Evolutionary conservation across 2,113 vertebrate genomes (phyloP).

Genomic region (Mobula hypostoma): DNA sequence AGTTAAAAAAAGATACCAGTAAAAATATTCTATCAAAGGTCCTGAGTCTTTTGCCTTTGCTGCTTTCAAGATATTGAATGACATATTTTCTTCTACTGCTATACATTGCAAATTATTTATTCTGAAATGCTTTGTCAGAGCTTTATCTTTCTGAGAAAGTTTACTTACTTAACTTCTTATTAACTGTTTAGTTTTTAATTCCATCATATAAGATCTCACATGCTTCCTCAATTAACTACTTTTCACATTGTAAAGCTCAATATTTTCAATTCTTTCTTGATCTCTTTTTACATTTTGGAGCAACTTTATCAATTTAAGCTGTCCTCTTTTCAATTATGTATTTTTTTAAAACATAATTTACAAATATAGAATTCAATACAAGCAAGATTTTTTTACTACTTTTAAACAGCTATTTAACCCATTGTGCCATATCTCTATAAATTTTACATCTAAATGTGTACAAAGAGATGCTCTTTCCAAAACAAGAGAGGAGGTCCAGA

Average conservation of each 20-base stretch:
- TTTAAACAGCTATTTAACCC: not conserved
- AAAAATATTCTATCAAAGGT: not conserved
- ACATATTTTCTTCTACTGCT: not conserved
- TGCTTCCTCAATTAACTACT: not conserved
- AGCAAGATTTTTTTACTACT: not conserved
- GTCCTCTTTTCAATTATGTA: not conserved
- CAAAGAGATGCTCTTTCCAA: not conserved
- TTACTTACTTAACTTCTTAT: too few species aligned
- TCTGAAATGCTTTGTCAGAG: not conserved
- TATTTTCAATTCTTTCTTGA: not conserved
- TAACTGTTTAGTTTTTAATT: too few species aligned
- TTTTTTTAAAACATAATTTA: not conserved
- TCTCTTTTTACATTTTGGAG: not conserved
- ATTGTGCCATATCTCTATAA: not conserved
- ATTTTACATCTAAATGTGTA: not conserved
- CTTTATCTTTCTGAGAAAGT: not conserved
- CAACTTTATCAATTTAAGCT: not conserved
- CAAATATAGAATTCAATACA: not conserved
- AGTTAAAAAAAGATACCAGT: not conserved
- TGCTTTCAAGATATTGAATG: not conserved
- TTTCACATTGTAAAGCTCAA: not conserved
- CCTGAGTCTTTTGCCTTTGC: not conserved
- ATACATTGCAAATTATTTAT: not conserved
- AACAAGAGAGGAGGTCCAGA: not conserved
- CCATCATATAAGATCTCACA: too few species aligned